Base-by-base conservation (phyloP, 53 echinoderm and acorn worm species). In the Luidia sarsii region DNA sequence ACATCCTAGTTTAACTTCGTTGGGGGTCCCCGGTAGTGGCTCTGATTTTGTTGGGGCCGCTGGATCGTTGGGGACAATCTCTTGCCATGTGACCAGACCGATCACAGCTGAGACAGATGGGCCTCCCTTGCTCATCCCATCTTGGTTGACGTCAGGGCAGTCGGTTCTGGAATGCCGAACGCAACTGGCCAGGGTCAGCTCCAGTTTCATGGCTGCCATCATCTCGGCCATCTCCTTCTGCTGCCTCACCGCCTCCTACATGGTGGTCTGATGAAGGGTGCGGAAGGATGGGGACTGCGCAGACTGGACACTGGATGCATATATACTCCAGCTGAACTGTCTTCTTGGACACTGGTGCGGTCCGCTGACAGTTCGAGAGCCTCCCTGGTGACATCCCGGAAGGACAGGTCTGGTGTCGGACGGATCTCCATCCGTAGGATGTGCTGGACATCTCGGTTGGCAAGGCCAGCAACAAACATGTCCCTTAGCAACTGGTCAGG, bases 61-160 rank as follows among this genome's bases (percentile, higher is more conserved):
- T n/a, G n/a, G n/a, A n/a, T 33, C 63, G 33, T 4, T 21, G 22
- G 25, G 22, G 33, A 33, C 62, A 62, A 32, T 32, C 19, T 33
- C 34, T 62, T 2, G 62, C 62, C 33, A 62, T 62, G 62, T 62
- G 62, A 3, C 62, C 62, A 32, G 62, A 14, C 36, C 15, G 41
- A 14, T 66, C 45, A 23, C 66, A 66, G 2, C 4, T 39, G 20
- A 66, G 22, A 27, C 41, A 66, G 66, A 66, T 66, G 23, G 66
- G 66, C 22, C 22, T 39, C 2, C 66, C 66, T 19, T 66, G 41
- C 20, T 39, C 66, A 14, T 66, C 66, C 66, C 66, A 66, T 45
- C 28, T 4, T 1, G 41, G 66, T 66, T 66, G 66, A 3, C 21
- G 41, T 39, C 41, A 23, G 20, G 39, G 66, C 27, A 39, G 32